Base-by-base conservation (phyloP, 2,888 invertebrate species). In the Amblyjoppa proteus region DNA sequence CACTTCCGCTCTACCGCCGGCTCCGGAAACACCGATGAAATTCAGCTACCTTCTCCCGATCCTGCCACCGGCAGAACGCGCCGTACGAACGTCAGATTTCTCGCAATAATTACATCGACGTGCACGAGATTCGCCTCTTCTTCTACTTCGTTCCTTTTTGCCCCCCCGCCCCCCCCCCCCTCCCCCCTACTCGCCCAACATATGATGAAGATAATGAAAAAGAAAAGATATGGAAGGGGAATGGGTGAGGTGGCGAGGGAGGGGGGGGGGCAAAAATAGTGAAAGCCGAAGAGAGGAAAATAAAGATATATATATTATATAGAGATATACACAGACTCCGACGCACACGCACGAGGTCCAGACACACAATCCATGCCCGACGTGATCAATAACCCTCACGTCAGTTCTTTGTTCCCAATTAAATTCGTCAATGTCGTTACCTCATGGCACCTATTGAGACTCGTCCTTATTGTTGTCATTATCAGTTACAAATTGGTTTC, bases 1-100 rank as follows among this genome's bases (percentile, higher is more conserved):
- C 86, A 87, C 88, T 88, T 86, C 86, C 89, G 81, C 73, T 81
- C 66, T 81, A 51, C 75, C 77, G 25, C 25, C 68, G 25, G 16
- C 53, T 41, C 73, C 80, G 86, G 87, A 79, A 70, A 79, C 77
- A 79, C 51, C 87, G 86, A 88, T 88, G 87, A 90, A 88, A 90
- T 86, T 89, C 89, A 68, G 87, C 87, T 11, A 64, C 84, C 61
- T 16, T 61, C 25, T 61, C 61, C 13, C 31, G 31, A 83, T 77
- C 31, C 85, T 81, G 68, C 45, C 49, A 49, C 25, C 56, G 51
- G 20, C 45, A 45, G 45, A 13, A 45, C 45, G 34, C 49, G 53
- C 2, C 28, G 28, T 41, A 85, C 51, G 25, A 79, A 69, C 73
- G 28, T 66, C 64, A 78, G 83, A 86, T 85, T 56, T 87, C 85